phyloP scores from a whole-genome alignment of 2,113 vertebrate genomes.

The Aythya baeri region DNA sequence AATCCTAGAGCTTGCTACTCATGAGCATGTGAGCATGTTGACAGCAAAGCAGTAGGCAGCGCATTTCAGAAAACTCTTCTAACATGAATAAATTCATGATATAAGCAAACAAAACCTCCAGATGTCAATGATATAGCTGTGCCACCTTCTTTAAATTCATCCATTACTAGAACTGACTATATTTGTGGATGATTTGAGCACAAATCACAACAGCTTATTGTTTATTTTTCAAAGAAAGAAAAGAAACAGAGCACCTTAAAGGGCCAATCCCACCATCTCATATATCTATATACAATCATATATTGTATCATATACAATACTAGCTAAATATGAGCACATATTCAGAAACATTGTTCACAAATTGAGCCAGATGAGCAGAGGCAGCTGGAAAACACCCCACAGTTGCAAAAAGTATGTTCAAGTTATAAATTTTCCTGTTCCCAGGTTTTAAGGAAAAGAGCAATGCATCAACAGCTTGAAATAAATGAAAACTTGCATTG shows the following conservation, averaged over 20 bases:
- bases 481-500: neutral
- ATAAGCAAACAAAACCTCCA: neutral
- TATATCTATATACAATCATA: neutral
- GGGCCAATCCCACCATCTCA: neutral
- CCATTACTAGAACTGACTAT: neutral
- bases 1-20: neutral
- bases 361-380: neutral
- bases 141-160: neutral
- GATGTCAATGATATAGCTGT: neutral
- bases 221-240: neutral
- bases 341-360: neutral
- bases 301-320: neutral
- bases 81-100: neutral
- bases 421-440: neutral
- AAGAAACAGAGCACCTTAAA: neutral
- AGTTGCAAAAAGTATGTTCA: neutral
- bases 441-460: neutral
- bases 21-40: neutral
- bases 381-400: neutral
- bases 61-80: neutral
- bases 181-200: neutral
- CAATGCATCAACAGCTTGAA: neutral
- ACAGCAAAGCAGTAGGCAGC: neutral
- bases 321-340: neutral
- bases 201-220: neutral